Evolutionary conservation across 2,888 invertebrate species (phyloP).

Genomic region (Tyria jacobaeae): DNA sequence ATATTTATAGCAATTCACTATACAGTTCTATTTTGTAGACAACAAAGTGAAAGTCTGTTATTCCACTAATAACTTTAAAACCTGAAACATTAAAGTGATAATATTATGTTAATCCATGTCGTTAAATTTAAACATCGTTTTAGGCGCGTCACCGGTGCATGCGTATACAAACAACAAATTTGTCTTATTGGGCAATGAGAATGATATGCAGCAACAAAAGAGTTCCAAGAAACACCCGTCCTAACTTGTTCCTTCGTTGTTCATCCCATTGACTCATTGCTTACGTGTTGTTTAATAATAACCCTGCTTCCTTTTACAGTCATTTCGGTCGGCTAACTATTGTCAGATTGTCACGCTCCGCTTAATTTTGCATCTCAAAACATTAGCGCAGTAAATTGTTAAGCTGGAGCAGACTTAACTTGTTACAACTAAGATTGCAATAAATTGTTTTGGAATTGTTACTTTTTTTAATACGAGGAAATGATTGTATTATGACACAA

Average conservation of each 20-base stretch:
- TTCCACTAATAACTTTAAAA: background rate
- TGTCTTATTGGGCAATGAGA: conserved; percentile 81
- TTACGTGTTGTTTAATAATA: conserved; percentile 80
- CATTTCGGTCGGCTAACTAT: conserved; percentile 63
- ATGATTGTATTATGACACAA: no score
- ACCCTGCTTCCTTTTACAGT: conserved; percentile 69
- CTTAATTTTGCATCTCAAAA: conserved; percentile 38
- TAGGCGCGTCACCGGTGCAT: conserved; percentile 39
- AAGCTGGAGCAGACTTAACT: background rate
- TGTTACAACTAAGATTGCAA: background rate
- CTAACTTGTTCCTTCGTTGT: conserved; percentile 63
- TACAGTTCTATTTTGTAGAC: background rate
- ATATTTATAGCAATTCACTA: background rate
- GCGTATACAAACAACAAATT: conserved; percentile 64
- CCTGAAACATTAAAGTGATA: background rate
- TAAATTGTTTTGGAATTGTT: background rate
- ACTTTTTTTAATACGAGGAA: no score
- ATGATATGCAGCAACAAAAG: conserved; percentile 83
- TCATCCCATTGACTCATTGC: conserved; percentile 79
- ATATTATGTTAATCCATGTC: background rate
- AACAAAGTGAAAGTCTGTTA: background rate
- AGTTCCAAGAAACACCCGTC: conserved; percentile 79
- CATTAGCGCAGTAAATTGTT: conserved; percentile 23
- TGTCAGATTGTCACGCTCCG: conserved; percentile 61
- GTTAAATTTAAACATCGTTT: conserved; percentile 17